Evolutionary conservation across 2,797 vertebrate genomes (phyloP), one percentile per base, ranked within the genome.

Genomic region (Diceros bicornis): DNA sequence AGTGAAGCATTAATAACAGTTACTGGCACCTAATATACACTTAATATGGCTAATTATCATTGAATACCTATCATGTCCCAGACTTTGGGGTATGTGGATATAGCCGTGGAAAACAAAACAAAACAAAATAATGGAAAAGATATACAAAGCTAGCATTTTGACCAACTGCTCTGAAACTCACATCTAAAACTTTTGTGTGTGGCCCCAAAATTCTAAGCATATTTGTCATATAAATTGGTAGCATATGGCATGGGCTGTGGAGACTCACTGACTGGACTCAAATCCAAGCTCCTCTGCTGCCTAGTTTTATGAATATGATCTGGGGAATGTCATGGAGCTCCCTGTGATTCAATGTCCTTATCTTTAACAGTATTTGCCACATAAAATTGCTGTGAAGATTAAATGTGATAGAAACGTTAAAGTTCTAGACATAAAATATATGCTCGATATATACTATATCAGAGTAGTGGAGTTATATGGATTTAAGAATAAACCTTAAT

Each of bases 401-500:
- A 92, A 89, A 47, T 64, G 34, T 86, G 50, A 89, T 62, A 74
- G 47, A 71, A 59, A 83, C 75, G 50, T 75, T 91, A 69, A 91
- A 81, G 29, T 84, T 11, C 13, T 25, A 90, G 32, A 62, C 34
- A 84, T 74, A 95, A 88, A 86, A 74, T 88, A 62, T 29, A 44
- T 52, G 81, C 5, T 27, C 17, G 11, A 62, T 27, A 68, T 18
- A 62, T 72, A 61, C 55, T 77, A 7, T 57, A 62, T 34, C 57
- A 86, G 4, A 89, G 3, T 83, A 77, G 47, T 44, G 17, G 16
- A 79, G 8, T 75, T 62, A n/a, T 13, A 74, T 20, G 12, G 18
- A 50, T 57, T 81, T 94, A 69, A 92, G 90, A 69, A 57, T 77
- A 95, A 75, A 55, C 7, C 25, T 95, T 55, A 72, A 59, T 83